Conservation (phyloP, 2,888 invertebrate species). For the Callinectes sapidus region DNA sequence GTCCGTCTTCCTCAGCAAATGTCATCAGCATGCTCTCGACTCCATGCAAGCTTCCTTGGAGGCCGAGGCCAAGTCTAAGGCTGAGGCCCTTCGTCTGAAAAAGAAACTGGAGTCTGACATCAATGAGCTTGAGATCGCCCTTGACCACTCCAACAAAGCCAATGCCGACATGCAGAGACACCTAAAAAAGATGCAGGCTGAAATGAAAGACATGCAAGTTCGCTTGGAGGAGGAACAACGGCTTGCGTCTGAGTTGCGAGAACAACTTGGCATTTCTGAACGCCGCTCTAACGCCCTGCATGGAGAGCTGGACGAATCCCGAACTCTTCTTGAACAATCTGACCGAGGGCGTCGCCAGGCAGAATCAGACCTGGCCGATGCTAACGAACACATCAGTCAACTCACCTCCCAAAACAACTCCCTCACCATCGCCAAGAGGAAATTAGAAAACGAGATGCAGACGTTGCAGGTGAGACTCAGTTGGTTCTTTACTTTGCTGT, state of each 20-base stretch:
- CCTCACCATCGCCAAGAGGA: conserved; percentile 98
- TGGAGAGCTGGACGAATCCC: conserved; percentile 98
- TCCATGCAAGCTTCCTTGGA: conserved; percentile 81
- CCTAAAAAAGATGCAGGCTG: conserved; percentile 89
- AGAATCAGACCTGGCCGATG: conserved; percentile 97
- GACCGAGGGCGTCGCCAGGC: conserved; percentile 98
- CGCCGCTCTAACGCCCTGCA: conserved; percentile 97
- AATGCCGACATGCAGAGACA: conserved; percentile 79
- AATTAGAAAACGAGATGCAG: conserved; percentile 98
- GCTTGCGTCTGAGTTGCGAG: conserved; percentile 97
- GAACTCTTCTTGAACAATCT: conserved; percentile 97
- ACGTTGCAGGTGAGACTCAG: conserved; percentile 86
- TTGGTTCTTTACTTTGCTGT: not conserved
- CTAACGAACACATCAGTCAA: conserved; percentile 98
- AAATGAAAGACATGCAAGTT: conserved; percentile 96
- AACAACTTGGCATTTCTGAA: conserved; percentile 97
- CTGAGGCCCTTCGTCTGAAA: conserved; percentile 80
- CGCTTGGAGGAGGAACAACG: conserved; percentile 99
- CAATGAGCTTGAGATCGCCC: conserved; percentile 80
- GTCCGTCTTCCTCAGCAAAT: conserved; percentile 76
- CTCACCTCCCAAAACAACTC: conserved; percentile 89
- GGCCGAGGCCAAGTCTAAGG: conserved; percentile 80
- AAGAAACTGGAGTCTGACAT: conserved; percentile 82
- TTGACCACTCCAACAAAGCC: conserved; percentile 80
- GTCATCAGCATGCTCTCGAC: conserved; percentile 80